Evolutionary conservation across 2,888 invertebrate genomes (phyloP).

Genomic region (Andrena marginata): DNA sequence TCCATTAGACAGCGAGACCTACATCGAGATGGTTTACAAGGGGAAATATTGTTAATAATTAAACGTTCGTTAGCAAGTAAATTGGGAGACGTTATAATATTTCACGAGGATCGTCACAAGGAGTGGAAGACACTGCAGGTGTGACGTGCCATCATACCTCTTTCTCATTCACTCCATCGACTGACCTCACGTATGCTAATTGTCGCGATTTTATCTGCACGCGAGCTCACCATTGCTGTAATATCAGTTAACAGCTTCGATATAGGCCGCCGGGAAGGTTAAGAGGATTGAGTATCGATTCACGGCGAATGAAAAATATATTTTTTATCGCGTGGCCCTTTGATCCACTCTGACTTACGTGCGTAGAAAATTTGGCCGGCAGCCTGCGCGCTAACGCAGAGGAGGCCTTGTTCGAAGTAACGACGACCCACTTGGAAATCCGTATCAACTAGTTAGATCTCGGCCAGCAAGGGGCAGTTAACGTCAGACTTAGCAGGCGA

Average conservation of each 20-base stretch:
- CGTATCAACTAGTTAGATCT: slow-evolving; percentile 61
- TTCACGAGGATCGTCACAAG: slow-evolving; percentile 26
- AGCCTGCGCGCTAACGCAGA: background rate
- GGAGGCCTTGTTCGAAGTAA: background rate
- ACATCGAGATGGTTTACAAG: background rate
- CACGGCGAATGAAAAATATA: slow-evolving; percentile 1
- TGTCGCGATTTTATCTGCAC: slow-evolving; percentile 81
- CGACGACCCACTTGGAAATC: slow-evolving; percentile 53
- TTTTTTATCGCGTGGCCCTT: background rate
- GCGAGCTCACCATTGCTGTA: slow-evolving; percentile 72
- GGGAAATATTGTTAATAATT: background rate
- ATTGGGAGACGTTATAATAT: background rate
- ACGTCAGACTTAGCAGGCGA: slow-evolving; percentile 45
- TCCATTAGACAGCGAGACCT: background rate
- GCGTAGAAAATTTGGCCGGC: background rate
- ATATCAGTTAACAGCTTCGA: slow-evolving; percentile 57
- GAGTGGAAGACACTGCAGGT: slow-evolving; percentile 64
- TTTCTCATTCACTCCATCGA: slow-evolving; percentile 64
- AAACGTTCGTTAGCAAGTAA: background rate
- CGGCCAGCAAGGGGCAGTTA: slow-evolving; percentile 35
- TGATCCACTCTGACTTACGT: background rate
- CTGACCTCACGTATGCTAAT: slow-evolving; percentile 82
- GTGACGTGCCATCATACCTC: slow-evolving; percentile 51
- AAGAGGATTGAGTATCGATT: slow-evolving; percentile 39
- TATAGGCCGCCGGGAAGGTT: slow-evolving; percentile 45